phyloP scores from a whole-genome alignment of 1,140 invertebrate species.

The Drosophila sucinea region DNA sequence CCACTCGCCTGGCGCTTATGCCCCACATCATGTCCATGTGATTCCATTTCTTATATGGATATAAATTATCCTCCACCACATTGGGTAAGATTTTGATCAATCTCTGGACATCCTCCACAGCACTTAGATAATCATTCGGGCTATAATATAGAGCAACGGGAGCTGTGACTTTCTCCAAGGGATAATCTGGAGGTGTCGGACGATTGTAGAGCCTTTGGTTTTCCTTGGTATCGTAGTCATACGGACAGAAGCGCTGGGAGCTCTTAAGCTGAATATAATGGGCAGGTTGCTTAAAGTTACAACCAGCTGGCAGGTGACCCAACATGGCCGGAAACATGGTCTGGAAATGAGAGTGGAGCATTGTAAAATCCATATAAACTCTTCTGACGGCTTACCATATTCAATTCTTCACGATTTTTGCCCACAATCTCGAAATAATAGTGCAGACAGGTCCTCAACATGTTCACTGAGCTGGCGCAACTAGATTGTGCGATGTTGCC shows the following conservation, averaged over 20 bases:
- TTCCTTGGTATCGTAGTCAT: constrained; percentile 53
- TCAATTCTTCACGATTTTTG: constrained; percentile 47
- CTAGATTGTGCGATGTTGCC: constrained; percentile 6
- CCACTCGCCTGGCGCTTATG: constrained; percentile 84
- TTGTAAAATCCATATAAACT: fast-evolving
- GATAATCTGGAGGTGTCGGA: constrained; percentile 84
- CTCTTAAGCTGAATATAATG: constrained; percentile 62
- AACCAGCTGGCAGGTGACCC: constrained; percentile 63
- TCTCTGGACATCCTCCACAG: constrained; percentile 85
- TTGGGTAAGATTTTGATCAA: constrained; percentile 84
- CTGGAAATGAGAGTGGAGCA: constrained; percentile 16
- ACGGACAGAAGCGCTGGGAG: constrained; percentile 62
- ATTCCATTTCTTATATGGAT: constrained; percentile 83
- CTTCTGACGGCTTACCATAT: constrained; percentile 46
- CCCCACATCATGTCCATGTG: constrained; percentile 87
- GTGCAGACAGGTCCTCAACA: constrained; percentile 44
- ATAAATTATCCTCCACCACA: constrained; percentile 82
- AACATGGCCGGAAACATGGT: constrained; percentile 61
- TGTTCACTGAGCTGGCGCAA: constrained; percentile 40
- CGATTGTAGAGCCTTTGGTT: constrained; percentile 84
- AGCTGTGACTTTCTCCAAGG: constrained; percentile 85
- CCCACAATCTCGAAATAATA: constrained; percentile 45
- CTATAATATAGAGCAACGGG: constrained; percentile 89
- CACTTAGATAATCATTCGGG: constrained; percentile 88
- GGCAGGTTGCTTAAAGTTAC: constrained; percentile 41